Evolutionary conservation across 2,113 vertebrate species (phyloP), one percentile per base, ranked within the genome.

Genomic region (Psophia crepitans): DNA sequence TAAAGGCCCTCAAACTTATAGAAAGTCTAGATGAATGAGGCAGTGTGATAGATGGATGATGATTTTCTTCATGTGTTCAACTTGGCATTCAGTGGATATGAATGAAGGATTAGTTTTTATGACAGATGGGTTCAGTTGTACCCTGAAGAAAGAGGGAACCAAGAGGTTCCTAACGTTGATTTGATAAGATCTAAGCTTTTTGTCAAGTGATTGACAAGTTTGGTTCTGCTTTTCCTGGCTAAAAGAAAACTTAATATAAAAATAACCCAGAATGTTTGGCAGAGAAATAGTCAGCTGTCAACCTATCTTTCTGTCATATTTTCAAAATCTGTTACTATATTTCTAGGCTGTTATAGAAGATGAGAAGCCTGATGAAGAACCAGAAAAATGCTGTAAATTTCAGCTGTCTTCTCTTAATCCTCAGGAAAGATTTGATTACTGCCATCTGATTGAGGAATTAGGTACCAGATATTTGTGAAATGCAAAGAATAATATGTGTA

Each of bases 391-490:
- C 3, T 98, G 98, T 60, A 98, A 98, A 95, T 99, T 99, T 96
- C 99, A 99, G 97, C 96, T 99, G 81, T 99, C 99, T 79, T 99
- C 99, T 46, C 98, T 99, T 96, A 99, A 98, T 97, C 99, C 99
- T 91, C 99, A 99, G 97, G 99, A 99, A 90, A 98, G 99, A 97
- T 98, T 99, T 66, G 99, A 99, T 97, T 99, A 99, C 98, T 99
- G 98, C 96, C 99, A 99, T 92, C 98, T 99, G 85, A 99, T 99
- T 96, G 99, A 99, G 97, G 97, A 99, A 98, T 98, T 99, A 76
- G 99, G 99, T 99, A 98, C 89, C 84, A 68, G 92, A 93, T 93
- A 93, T 57, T 92, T 91, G 46, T 85, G 87, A 88, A 89, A 81
- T 95, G 18, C 44, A 68, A 82, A 95, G 79, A 69, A 44, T 75